Evolutionary conservation across 2,113 vertebrate genomes (phyloP), one percentile per base, ranked within the genome.

Genomic region (Trichechus manatus): DNA sequence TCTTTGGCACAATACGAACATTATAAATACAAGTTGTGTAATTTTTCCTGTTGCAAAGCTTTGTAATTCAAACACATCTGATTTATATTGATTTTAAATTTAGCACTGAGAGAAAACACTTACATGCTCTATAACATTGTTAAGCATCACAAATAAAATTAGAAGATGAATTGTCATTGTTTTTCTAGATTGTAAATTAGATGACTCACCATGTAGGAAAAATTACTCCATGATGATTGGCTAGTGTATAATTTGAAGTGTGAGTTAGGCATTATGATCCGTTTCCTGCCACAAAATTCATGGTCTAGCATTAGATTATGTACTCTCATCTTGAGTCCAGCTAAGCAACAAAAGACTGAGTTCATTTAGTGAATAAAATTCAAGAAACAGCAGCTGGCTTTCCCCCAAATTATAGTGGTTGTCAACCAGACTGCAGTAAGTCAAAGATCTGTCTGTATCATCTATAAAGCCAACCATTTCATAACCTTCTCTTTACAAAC

Each of bases 101-200:
- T 98, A 97, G 53, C 10, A 85, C 42, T 27, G 31, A 77, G 61
- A 91, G 86, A 97, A 96, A 97, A 97, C 92, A 94, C 96, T 98
- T 97, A 93, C 91, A 96, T 83, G 89, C 53, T 93, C 86, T 97
- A 91, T 97, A 98, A 97, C 87, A 95, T 87, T 95, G 93, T 98
- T 97, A 98, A 94, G 56, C 84, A 95, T 87, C 89, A 94, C 87
- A 97, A 98, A 97, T 98, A 97, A 98, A 98, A 97, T 97, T 96
- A 96, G 39, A 97, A 98, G 97, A 97, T 94, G 81, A 92, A 66
- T 93, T 96, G 92, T 93, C 0, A 95, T 96, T 97, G 88, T 29
- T 95, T 97, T 91, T 96, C 25, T 95, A 78, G 86, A 90, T 70
- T 95, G 2, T 91, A 98, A 97, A 97, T 94, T 97, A 97, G 56